Conservation (phyloP, 2,797 vertebrate genomes). For the Heterohyrax brucei region DNA sequence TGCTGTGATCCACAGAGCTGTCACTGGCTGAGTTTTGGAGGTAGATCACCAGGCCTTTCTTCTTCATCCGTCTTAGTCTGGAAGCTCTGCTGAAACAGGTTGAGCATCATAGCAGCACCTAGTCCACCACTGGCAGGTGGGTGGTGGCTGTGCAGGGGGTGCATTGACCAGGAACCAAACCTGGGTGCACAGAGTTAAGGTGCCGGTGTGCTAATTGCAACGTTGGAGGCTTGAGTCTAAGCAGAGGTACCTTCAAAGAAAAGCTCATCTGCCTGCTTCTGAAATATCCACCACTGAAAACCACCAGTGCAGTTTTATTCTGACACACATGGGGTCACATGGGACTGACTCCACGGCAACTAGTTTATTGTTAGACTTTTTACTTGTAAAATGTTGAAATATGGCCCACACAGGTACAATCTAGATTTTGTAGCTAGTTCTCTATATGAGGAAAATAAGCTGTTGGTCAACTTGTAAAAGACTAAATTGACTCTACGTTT, state of each 20-base stretch:
- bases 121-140: neutral
- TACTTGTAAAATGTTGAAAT: conserved; percentile 14
- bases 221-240: neutral
- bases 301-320: neutral
- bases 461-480: conserved; percentile 36
- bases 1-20: neutral
- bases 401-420: neutral
- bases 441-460: neutral
- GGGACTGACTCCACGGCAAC: neutral
- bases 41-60: neutral
- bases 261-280: neutral
- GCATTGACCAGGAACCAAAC: neutral
- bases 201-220: neutral
- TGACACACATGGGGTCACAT: neutral
- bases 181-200: neutral
- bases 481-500: neutral
- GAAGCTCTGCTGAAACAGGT: neutral
- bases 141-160: neutral
- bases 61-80: neutral
- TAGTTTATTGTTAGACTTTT: neutral
- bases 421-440: neutral
- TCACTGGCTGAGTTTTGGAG: neutral
- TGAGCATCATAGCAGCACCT: neutral
- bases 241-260: neutral
- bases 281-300: neutral